A percentile compares a stretch with the other conserved stretches of the same genome.
Conservation (phyloP, 1,140 invertebrate genomes). For the Euwallacea fornicatus region DNA sequence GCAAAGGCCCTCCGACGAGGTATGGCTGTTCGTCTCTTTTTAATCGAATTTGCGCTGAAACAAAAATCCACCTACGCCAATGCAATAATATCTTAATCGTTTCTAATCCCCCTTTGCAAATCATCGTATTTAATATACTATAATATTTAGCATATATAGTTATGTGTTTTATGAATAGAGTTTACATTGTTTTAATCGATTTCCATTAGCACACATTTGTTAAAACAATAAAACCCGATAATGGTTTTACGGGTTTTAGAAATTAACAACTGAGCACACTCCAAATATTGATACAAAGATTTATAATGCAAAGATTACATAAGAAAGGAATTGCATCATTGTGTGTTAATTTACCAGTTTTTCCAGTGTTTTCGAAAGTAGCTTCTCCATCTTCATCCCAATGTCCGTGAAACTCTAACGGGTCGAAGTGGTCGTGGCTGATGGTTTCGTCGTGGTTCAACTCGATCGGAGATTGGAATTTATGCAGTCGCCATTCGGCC, state of each 20-base stretch:
- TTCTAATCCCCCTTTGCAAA: background rate
- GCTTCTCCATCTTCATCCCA: slow-evolving; percentile 57
- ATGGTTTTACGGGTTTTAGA: no score
- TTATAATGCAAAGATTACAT: no score
- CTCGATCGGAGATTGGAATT: slow-evolving; percentile 59
- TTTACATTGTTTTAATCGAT: no score
- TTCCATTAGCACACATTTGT: no score
- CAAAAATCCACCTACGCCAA: background rate
- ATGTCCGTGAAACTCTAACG: slow-evolving; percentile 58
- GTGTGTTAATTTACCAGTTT: slow-evolving; percentile 47
- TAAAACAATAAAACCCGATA: no score
- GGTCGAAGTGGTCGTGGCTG: slow-evolving; percentile 58
- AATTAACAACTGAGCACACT: no score
- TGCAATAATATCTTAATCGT: background rate
- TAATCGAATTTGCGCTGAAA: slow-evolving; percentile 50
- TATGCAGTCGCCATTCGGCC: slow-evolving; percentile 49
- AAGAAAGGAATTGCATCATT: background rate
- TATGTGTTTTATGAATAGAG: no score
- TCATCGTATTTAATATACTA: background rate
- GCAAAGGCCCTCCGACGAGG: slow-evolving; percentile 65
- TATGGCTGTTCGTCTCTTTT: slow-evolving; percentile 51
- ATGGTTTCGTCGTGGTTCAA: slow-evolving; percentile 57
- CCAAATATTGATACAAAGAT: no score
- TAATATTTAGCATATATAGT: background rate
- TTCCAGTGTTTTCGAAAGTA: slow-evolving; percentile 52